Evolutionary conservation across 1,140 invertebrate genomes (phyloP).

Genomic region (Phortica variegata): DNA sequence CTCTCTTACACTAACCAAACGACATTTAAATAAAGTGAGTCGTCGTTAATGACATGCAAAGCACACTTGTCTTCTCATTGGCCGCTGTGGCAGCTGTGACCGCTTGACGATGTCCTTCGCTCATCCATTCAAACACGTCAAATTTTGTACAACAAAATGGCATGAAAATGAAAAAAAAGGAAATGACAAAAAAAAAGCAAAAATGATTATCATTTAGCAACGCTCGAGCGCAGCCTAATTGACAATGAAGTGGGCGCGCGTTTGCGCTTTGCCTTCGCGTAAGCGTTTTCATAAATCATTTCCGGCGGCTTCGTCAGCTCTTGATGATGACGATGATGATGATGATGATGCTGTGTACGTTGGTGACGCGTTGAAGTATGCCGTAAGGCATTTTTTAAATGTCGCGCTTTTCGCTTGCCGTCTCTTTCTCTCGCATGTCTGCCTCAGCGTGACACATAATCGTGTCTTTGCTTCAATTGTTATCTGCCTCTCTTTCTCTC

Average conservation of each 20-base stretch:
- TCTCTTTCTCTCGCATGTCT: background rate
- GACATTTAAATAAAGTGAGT: no score
- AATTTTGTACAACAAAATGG: no score
- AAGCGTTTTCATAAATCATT: constrained; percentile 58
- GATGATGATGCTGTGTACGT: constrained; percentile 7
- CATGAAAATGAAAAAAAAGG: no score
- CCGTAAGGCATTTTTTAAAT: constrained; percentile 52
- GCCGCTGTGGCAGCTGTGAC: no score
- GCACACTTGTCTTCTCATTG: no score
- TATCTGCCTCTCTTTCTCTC: background rate
- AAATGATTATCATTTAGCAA: no score
- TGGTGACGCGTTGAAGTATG: constrained; percentile 10
- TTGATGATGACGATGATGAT: no score
- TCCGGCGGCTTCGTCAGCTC: constrained; percentile 29
- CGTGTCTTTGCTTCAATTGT: no score
- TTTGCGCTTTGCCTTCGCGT: constrained; percentile 19
- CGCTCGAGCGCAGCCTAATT: constrained; percentile 15
- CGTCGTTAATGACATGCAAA: no score
- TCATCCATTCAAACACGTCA: no score
- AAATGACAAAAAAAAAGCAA: constrained; percentile 7
- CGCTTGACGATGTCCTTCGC: no score
- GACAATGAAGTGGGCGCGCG: constrained; percentile 13
- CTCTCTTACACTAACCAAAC: no score
- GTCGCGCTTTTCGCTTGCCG: constrained; percentile 21
- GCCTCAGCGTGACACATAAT: background rate